phyloP scores from a whole-genome alignment of 2,888 invertebrate genomes.

The Phlogophora meticulosa region DNA sequence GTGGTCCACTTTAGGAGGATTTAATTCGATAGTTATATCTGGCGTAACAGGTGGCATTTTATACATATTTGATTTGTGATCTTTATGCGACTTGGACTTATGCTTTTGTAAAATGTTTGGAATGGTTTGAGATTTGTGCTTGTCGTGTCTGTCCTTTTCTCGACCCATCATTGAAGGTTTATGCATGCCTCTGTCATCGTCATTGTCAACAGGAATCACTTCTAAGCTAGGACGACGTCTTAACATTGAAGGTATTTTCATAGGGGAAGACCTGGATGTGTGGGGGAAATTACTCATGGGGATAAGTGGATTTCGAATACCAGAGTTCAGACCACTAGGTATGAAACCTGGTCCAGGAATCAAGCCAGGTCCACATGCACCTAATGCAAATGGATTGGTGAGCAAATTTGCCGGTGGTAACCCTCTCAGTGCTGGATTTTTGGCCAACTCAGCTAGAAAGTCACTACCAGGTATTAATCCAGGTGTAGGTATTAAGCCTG shows the following conservation, averaged over 20 bases:
- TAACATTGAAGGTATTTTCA: constrained; percentile 91
- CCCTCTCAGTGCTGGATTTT: constrained; percentile 87
- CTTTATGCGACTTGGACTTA: constrained; percentile 86
- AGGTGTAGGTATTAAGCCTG: constrained; percentile 86
- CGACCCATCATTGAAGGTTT: constrained; percentile 79
- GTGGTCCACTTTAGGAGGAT: constrained; percentile 85
- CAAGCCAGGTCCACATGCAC: constrained; percentile 91
- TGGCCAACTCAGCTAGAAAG: constrained; percentile 84
- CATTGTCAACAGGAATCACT: constrained; percentile 89
- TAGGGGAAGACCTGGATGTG: constrained; percentile 91
- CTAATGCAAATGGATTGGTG: constrained; percentile 89
- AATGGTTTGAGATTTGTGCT: constrained; percentile 89
- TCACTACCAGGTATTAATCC: constrained; percentile 88
- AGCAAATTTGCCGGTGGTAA: constrained; percentile 83
- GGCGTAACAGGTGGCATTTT: constrained; percentile 89
- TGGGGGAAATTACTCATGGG: constrained; percentile 90
- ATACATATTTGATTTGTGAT: constrained; percentile 85
- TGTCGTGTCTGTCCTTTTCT: constrained; percentile 86
- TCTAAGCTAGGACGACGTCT: constrained; percentile 91
- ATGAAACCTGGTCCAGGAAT: constrained; percentile 91
- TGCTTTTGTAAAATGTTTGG: constrained; percentile 88
- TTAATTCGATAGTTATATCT: constrained; percentile 92
- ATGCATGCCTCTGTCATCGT: constrained; percentile 84
- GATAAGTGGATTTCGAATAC: constrained; percentile 89
- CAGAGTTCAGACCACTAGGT: constrained; percentile 78